Conservation (phyloP, 1,140 invertebrate genomes). For the Micrasema longulum region DNA sequence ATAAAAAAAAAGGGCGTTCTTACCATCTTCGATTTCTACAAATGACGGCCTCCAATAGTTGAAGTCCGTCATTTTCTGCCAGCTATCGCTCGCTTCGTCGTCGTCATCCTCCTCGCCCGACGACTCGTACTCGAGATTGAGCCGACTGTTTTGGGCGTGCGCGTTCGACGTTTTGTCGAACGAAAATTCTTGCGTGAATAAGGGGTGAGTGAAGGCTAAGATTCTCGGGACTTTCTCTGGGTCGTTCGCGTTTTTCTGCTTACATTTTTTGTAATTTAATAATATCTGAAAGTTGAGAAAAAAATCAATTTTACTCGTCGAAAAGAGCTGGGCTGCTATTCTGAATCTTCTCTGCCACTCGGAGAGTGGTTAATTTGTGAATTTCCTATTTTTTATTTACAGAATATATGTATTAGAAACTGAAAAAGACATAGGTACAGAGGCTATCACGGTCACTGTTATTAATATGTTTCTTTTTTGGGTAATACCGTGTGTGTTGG, state of each 20-base stretch:
- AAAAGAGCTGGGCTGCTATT: too few relatives aligned
- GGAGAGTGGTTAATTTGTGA: too few relatives aligned
- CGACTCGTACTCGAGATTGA: neutral
- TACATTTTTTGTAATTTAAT: too few relatives aligned
- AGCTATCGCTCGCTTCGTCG: neutral
- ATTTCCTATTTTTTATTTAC: too few relatives aligned
- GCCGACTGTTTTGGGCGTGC: neutral
- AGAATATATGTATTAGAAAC: too few relatives aligned
- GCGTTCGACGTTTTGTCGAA: conserved; percentile 1
- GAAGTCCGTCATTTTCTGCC: conserved; percentile 45
- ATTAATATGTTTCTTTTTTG: too few relatives aligned
- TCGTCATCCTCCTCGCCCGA: neutral
- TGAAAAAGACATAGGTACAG: too few relatives aligned
- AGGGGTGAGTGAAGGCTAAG: conserved; percentile 73
- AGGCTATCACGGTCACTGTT: too few relatives aligned
- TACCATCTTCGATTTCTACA: neutral
- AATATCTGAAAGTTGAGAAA: too few relatives aligned
- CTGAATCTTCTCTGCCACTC: too few relatives aligned
- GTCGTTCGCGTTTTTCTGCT: conserved; percentile 12
- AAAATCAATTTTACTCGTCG: neutral
- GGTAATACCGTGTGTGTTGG: too few relatives aligned
- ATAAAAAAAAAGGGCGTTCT: too few relatives aligned
- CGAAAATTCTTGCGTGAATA: conserved; percentile 59
- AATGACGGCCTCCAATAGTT: conserved; percentile 45
- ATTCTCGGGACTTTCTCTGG: conserved; percentile 68